These are phyloP conservation scores for Chouioia cunea DNA, from an alignment of 2,888 invertebrate genomes.

Conservation along the genomic window DNA sequence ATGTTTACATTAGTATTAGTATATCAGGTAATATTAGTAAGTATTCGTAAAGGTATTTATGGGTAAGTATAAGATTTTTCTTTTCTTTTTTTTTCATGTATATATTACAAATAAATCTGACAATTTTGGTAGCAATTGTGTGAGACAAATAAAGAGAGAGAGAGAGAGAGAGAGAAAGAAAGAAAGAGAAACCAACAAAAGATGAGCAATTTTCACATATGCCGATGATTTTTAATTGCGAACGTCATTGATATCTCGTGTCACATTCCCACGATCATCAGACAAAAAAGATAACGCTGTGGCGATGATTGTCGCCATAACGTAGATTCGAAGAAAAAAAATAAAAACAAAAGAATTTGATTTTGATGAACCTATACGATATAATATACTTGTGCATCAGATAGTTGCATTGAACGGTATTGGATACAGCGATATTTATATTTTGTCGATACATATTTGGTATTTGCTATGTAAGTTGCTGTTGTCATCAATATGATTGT, in stretches of 20 bases:
- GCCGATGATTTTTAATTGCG: no score
- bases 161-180: conserved; percentile 18
- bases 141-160: conserved; percentile 27
- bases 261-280: no score
- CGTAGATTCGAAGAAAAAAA: no score
- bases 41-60: conserved; percentile 44
- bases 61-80: conserved; percentile 46
- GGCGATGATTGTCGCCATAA: no score
- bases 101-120: conserved; percentile 27
- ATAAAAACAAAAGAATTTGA: no score
- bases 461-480: conserved; percentile 44
- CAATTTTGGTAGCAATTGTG: neutral
- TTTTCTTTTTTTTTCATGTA: conserved; percentile 41
- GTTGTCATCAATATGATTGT: conserved; percentile 47
- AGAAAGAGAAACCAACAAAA: no score
- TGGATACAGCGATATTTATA: no score
- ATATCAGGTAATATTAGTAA: conserved; percentile 55
- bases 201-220: neutral
- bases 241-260: no score
- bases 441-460: neutral
- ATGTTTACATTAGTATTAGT: conserved; percentile 54
- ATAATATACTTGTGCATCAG: no score
- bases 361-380: no score
- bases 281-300: no score
- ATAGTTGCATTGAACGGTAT: no score